phyloP scores from a whole-genome alignment of 2,797 vertebrate species.

The Pogonophryne albipinna region DNA sequence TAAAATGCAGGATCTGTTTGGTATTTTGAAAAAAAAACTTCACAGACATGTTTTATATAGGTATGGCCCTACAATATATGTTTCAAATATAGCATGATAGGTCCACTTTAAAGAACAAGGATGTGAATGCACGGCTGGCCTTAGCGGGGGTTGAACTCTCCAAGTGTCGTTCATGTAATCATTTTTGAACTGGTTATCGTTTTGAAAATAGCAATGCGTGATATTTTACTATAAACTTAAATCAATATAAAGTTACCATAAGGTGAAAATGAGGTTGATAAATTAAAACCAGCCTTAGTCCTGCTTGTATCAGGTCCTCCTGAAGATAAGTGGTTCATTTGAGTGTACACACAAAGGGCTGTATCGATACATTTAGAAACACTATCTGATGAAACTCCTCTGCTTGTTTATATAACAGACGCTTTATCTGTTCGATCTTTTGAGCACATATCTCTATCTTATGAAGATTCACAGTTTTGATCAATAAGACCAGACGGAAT shows the following conservation, averaged over 20 bases:
- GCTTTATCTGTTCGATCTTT: conserved; percentile 41
- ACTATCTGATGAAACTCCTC: conserved; percentile 29
- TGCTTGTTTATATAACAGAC: conserved; percentile 44
- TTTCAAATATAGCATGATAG: too few relatives aligned
- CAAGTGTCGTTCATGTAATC: background rate
- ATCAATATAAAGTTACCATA: conserved; percentile 1
- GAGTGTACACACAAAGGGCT: conserved; percentile 7
- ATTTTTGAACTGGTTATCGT: background rate
- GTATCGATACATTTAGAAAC: conserved; percentile 29
- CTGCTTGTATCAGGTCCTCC: background rate
- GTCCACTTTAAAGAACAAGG: too few relatives aligned
- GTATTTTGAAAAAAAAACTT: too few relatives aligned
- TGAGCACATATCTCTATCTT: conserved; percentile 26
- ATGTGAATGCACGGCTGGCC: too few relatives aligned
- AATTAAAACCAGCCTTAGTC: conserved; percentile 1
- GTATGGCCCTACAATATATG: too few relatives aligned
- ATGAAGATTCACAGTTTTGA: conserved; percentile 14
- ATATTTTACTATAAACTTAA: background rate
- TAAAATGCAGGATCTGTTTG: too few relatives aligned
- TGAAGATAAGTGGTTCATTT: conserved; percentile 10
- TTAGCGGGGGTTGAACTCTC: too few relatives aligned
- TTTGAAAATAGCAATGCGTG: background rate
- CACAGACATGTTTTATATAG: too few relatives aligned
- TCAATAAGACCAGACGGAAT: conserved; percentile 30
- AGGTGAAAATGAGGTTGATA: background rate